A percentile compares a stretch with the other conserved stretches of the same genome.
These are phyloP conservation scores for Petrocephalus sullivani DNA, from an alignment of 2,797 vertebrate species.

Conservation along the genomic window DNA sequence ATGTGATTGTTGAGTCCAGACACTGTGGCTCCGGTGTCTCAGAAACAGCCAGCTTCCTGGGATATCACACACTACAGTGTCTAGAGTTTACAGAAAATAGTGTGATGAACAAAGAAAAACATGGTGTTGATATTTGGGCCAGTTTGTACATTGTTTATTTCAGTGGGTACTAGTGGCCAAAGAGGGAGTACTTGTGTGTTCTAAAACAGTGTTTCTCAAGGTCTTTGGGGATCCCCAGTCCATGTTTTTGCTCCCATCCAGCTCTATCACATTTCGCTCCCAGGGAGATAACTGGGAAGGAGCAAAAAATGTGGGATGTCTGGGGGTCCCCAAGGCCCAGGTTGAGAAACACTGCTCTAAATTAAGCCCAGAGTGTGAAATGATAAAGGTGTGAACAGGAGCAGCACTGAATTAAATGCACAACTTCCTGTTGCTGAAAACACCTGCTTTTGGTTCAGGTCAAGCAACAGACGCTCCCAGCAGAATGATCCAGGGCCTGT, in stretches of 20 bases:
- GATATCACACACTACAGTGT: background rate
- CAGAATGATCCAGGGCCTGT: background rate
- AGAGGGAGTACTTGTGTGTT: background rate
- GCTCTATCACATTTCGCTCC: background rate
- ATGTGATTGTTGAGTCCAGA: background rate
- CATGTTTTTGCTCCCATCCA: background rate
- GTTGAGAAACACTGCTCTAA: background rate
- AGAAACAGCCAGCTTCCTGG: background rate
- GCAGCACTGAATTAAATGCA: background rate
- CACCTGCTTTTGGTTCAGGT: background rate
- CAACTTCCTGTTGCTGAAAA: background rate
- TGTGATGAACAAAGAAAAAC: background rate
- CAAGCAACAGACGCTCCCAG: background rate
- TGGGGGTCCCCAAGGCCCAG: background rate
- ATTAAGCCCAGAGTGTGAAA: background rate
- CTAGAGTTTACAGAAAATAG: background rate
- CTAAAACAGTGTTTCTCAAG: background rate
- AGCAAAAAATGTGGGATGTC: background rate
- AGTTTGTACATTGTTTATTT: background rate
- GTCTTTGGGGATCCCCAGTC: background rate
- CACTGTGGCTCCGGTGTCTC: background rate
- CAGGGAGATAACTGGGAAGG: background rate
- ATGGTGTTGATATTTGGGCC: too few species aligned
- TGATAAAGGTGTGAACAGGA: background rate
- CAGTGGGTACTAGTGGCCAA: background rate